A percentile compares a stretch with the other conserved stretches of the same genome.
Evolutionary conservation across 2,888 invertebrate species (phyloP).

Genomic region (Xestia sexstrigata): DNA sequence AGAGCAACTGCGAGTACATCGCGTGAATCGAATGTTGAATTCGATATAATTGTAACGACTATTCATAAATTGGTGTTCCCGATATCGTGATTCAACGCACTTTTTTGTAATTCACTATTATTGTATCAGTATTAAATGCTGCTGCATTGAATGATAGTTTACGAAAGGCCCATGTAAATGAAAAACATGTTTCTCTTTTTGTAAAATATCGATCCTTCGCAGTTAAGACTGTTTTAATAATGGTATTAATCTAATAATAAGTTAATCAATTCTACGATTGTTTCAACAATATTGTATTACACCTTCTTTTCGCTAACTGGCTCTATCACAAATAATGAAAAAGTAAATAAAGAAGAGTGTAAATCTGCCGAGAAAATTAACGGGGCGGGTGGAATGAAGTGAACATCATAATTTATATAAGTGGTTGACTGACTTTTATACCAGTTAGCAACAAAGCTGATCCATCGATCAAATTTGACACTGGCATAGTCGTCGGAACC

Average conservation of each 20-base stretch:
- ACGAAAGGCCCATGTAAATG: background rate
- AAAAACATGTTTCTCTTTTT: background rate
- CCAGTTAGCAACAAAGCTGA: background rate
- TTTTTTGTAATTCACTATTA: conserved; percentile 37
- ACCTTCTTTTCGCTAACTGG: background rate
- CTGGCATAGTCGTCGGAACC: background rate
- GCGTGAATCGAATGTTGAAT: conserved; percentile 35
- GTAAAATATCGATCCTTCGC: background rate
- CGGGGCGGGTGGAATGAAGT: background rate
- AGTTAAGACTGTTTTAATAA: background rate
- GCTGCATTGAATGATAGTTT: background rate
- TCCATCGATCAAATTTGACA: background rate
- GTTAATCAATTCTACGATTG: background rate
- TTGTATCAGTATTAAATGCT: conserved; percentile 5
- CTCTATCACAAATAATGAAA: background rate
- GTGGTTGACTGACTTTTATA: background rate
- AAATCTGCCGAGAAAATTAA: background rate
- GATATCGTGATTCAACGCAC: conserved; percentile 22
- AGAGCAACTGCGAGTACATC: background rate
- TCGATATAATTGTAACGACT: conserved; percentile 13
- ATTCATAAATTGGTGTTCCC: conserved; percentile 13
- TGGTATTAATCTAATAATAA: background rate
- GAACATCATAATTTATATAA: background rate
- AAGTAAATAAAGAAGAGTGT: background rate
- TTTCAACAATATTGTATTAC: background rate